Evolutionary conservation across 2,888 invertebrate species (phyloP).

Genomic region (Ametastegia equiseti): DNA sequence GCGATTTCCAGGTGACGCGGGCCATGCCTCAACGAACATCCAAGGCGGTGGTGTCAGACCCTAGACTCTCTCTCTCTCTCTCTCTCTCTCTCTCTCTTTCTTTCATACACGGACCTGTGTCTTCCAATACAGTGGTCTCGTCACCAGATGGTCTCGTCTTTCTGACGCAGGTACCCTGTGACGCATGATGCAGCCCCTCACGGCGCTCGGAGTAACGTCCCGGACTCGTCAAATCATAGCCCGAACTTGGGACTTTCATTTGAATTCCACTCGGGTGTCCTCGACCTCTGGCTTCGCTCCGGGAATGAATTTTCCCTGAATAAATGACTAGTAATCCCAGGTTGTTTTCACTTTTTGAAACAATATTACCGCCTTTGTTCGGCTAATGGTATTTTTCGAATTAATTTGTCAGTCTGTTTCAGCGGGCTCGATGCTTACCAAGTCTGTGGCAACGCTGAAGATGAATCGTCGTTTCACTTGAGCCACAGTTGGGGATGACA

Average conservation of each 20-base stretch:
- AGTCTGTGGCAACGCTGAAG: background rate
- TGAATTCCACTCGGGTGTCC: background rate
- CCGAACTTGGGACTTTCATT: background rate
- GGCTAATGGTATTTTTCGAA: background rate
- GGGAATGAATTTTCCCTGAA: background rate
- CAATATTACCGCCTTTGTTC: background rate
- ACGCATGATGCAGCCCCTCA: background rate
- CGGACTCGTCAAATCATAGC: background rate
- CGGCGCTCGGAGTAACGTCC: background rate
- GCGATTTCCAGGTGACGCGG: slow-evolving; percentile 56
- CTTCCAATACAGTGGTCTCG: background rate
- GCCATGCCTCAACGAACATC: slow-evolving; percentile 32
- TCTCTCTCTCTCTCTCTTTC: background rate
- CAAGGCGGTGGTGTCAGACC: background rate
- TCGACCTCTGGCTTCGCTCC: background rate
- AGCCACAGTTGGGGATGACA: background rate
- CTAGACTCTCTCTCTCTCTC: background rate
- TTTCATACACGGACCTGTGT: background rate
- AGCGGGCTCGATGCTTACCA: background rate
- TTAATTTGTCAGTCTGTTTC: background rate
- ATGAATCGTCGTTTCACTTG: background rate
- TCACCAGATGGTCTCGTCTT: background rate
- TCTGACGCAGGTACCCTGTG: background rate
- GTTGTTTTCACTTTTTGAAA: background rate
- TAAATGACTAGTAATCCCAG: background rate